phyloP scores from a whole-genome alignment of 2,113 vertebrate genomes.

The Laticauda colubrina region DNA sequence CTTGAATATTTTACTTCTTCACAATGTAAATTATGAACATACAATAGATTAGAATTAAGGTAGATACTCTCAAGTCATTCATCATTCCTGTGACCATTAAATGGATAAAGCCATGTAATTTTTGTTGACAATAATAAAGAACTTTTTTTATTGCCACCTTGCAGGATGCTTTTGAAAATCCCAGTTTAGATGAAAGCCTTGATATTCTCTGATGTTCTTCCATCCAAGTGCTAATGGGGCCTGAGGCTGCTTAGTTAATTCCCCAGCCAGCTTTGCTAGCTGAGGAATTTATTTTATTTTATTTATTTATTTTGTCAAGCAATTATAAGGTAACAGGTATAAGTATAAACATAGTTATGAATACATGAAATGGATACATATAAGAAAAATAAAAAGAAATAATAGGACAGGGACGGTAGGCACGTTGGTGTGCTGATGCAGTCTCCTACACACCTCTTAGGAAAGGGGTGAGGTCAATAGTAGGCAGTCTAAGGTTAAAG shows the following conservation, averaged over 20 bases:
- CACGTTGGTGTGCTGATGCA: too few species aligned
- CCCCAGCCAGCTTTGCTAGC: too few species aligned
- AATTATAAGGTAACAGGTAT: too few species aligned
- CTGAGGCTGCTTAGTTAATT: not conserved
- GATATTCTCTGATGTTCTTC: not conserved
- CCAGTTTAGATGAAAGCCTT: not conserved
- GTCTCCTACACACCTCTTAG: too few species aligned
- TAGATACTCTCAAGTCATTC: not conserved
- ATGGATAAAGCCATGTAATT: not conserved
- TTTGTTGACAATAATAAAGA: not conserved
- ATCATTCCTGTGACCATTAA: not conserved
- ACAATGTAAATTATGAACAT: not conserved
- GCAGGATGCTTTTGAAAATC: not conserved
- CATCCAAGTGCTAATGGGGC: not conserved
- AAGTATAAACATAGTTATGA: too few species aligned
- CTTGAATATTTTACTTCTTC: not conserved
- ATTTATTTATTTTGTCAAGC: too few species aligned
- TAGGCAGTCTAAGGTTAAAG: too few species aligned
- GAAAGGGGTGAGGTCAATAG: too few species aligned
- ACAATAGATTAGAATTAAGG: not conserved
- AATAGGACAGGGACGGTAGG: too few species aligned
- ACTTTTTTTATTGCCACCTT: not conserved
- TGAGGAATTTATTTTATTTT: too few species aligned
- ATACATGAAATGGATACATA: too few species aligned
- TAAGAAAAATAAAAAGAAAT: too few species aligned